These are phyloP conservation scores for Corythornis leucogaster DNA, from an alignment of 2,797 vertebrate species.

Conservation along the genomic window DNA sequence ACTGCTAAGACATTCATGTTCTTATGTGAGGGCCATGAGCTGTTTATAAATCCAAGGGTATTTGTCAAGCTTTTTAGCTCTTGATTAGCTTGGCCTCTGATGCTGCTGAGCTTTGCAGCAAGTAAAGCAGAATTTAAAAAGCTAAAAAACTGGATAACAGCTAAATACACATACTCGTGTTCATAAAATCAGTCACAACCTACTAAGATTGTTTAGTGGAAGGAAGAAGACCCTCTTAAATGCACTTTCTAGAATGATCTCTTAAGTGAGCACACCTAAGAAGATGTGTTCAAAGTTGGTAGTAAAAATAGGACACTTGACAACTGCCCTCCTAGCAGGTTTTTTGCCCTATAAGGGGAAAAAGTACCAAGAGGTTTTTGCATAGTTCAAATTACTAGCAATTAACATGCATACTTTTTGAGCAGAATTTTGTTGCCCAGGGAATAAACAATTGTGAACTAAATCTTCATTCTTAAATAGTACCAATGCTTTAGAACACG, in stretches of 20 bases:
- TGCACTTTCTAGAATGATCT: neutral
- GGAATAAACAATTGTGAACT: slow-evolving; percentile 31
- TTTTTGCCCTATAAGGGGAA: slow-evolving; percentile 5
- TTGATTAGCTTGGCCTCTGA: slow-evolving; percentile 2
- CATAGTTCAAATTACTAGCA: slow-evolving; percentile 32
- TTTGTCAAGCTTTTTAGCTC: slow-evolving; percentile 33
- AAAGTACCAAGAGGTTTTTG: slow-evolving; percentile 53
- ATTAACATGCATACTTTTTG: neutral
- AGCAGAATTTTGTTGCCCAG: neutral
- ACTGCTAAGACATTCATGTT: slow-evolving; percentile 37
- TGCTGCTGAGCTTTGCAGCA: slow-evolving; percentile 32
- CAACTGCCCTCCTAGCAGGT: neutral
- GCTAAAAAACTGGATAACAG: neutral
- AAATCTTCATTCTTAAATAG: slow-evolving; percentile 37
- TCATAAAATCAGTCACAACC: neutral
- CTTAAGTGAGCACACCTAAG: neutral
- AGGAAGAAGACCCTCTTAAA: neutral
- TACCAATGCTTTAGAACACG: slow-evolving; percentile 44
- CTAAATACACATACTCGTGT: neutral
- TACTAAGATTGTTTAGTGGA: neutral
- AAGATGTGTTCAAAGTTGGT: neutral
- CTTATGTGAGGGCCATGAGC: neutral
- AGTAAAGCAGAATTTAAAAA: slow-evolving; percentile 22
- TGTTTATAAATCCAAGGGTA: slow-evolving; percentile 35
- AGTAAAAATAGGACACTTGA: slow-evolving; percentile 1